Conservation (phyloP, 2,113 vertebrate genomes). For the Passer domesticus region DNA sequence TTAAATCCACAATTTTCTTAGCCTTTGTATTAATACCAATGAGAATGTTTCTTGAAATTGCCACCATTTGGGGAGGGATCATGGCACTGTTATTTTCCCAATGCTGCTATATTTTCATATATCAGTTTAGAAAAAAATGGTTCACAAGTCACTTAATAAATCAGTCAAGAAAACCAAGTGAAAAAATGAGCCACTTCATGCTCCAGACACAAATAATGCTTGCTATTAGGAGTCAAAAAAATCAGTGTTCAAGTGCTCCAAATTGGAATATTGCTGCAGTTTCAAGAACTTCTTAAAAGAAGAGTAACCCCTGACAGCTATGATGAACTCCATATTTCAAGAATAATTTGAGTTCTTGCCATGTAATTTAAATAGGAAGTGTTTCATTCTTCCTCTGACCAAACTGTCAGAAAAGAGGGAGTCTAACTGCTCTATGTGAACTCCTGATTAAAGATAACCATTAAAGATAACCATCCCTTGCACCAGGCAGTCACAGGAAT, state of each 20-base stretch:
- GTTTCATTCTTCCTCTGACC: neutral
- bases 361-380: neutral
- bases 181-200: accelerated
- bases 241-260: neutral
- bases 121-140: neutral
- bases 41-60: neutral
- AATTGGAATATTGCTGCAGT: neutral
- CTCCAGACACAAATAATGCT: neutral
- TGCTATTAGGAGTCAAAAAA: neutral
- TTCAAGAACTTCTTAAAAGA: neutral
- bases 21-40: neutral
- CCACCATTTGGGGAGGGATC: neutral
- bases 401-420: neutral
- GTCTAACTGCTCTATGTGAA: neutral
- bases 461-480: neutral
- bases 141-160: neutral
- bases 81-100: neutral
- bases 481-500: neutral
- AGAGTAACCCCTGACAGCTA: neutral
- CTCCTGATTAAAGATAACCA: neutral
- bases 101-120: neutral
- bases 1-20: neutral
- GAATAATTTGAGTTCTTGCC: neutral
- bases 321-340: neutral
- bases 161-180: neutral